phyloP scores from a whole-genome alignment of 2,113 vertebrate genomes.

The Psilopsiagon aymara region DNA sequence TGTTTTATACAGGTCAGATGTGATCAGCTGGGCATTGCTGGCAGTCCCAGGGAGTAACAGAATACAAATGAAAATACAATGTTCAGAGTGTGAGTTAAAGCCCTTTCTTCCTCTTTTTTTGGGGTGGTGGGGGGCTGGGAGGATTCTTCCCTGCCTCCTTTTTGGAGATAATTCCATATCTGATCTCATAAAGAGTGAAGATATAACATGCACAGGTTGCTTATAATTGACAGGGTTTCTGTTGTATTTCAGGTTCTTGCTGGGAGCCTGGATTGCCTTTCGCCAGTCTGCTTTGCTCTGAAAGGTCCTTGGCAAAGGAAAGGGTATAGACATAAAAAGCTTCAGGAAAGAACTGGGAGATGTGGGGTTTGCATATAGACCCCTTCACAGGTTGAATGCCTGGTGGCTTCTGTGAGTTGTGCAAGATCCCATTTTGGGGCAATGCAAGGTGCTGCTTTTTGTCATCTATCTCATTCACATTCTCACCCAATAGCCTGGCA shows the following conservation, averaged over 20 bases:
- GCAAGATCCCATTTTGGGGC: neutral
- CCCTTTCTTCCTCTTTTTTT: neutral
- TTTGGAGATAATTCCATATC: neutral
- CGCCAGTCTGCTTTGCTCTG: neutral
- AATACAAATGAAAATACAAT: neutral
- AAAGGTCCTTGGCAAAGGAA: neutral
- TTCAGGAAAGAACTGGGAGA: neutral
- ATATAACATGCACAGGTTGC: neutral
- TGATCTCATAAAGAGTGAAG: neutral
- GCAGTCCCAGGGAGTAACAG: neutral
- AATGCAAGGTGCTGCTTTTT: neutral
- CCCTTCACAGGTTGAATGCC: neutral
- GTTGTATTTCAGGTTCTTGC: neutral
- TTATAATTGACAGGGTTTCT: neutral
- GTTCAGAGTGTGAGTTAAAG: neutral
- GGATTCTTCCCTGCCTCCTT: neutral
- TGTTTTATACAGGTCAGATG: neutral
- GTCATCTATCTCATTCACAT: neutral
- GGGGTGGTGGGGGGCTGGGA: neutral
- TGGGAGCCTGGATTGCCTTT: neutral
- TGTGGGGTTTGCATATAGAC: neutral
- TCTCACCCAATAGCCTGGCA: neutral
- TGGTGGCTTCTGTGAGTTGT: neutral
- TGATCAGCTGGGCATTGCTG: constrained; percentile 10
- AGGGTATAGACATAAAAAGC: neutral